A percentile compares a stretch with the other conserved stretches of the same genome.
phyloP scores from a whole-genome alignment of 2,113 vertebrate species.

The Callaeas wilsoni region DNA sequence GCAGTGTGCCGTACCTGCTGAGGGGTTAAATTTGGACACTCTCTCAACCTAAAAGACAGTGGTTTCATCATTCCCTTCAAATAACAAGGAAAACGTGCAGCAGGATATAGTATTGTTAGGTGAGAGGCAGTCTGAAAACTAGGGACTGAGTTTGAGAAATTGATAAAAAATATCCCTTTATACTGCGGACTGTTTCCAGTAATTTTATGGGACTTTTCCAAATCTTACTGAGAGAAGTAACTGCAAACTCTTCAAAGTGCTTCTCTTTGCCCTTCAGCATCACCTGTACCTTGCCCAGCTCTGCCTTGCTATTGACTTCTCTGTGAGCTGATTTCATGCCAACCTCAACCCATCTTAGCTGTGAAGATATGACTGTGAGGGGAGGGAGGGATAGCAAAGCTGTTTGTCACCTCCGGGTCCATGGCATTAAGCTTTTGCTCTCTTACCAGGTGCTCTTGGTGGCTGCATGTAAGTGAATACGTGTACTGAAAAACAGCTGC shows the following conservation, averaged over 20 bases:
- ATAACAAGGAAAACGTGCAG: not conserved
- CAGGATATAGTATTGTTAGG: not conserved
- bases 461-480: not conserved
- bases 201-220: not conserved
- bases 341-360: not conserved
- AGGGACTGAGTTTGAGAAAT: not conserved
- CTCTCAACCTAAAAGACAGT: not conserved
- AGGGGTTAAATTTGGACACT: not conserved
- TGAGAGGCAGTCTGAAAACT: not conserved
- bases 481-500: not conserved
- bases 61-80: not conserved
- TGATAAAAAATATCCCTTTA: not conserved
- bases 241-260: not conserved
- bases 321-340: not conserved
- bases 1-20: not conserved
- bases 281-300: not conserved
- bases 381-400: not conserved
- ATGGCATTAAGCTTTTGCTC: not conserved
- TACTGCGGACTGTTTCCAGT: not conserved
- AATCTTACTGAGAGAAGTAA: not conserved
- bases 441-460: not conserved
- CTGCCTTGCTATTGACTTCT: not conserved
- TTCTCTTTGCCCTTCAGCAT: not conserved
- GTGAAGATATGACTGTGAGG: not conserved
- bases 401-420: not conserved